phyloP scores from a whole-genome alignment of 2,797 vertebrate genomes.

The Tapirus indicus region DNA sequence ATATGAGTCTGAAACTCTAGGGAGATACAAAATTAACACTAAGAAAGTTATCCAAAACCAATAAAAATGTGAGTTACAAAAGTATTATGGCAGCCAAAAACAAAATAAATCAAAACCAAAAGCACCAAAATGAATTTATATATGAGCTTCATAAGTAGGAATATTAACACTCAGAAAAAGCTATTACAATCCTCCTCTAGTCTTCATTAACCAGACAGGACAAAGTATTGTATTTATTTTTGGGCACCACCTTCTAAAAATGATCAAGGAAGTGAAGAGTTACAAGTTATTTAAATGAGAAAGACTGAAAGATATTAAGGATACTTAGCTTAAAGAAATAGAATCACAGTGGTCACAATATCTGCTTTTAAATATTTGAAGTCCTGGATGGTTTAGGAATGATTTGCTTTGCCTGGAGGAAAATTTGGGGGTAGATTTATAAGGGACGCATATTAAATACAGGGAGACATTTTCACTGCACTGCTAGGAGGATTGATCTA shows the following conservation, averaged over 20 bases:
- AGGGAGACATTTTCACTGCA: background rate
- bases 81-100: background rate
- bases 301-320: background rate
- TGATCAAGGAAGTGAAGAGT: background rate
- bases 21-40: background rate
- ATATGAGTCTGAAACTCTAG: background rate
- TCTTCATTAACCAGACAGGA: background rate
- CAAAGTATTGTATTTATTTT: background rate
- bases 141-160: background rate
- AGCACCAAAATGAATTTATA: background rate
- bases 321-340: background rate
- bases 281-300: background rate
- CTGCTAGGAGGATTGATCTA: background rate
- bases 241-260: background rate
- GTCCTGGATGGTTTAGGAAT: background rate
- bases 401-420: background rate
- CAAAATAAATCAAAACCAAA: background rate
- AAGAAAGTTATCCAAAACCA: background rate
- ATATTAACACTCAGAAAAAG: background rate
- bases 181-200: background rate
- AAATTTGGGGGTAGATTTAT: background rate
- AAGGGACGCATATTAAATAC: background rate
- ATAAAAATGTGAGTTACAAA: background rate
- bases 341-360: background rate
- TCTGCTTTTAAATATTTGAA: background rate